These are phyloP conservation scores for Palythoa grandiflora DNA, from an alignment of 92 coral and sea anemone species.

Conservation along the genomic window DNA sequence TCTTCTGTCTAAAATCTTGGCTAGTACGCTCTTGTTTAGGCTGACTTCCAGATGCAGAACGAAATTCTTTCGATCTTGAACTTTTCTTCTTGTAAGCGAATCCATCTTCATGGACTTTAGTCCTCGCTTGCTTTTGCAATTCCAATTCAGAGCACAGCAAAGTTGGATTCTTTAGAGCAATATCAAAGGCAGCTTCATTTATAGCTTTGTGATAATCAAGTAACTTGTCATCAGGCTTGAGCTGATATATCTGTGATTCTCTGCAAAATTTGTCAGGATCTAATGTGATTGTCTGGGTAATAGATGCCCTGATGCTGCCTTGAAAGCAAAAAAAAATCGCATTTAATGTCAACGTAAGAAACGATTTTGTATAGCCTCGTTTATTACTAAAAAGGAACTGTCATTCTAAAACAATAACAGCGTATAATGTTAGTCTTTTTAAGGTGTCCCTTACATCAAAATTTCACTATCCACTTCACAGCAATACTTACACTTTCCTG, in stretches of 20 bases:
- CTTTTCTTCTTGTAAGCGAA: constrained; percentile 17
- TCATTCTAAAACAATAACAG: constrained; percentile 39
- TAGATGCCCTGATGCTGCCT: constrained; percentile 41
- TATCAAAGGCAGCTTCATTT: constrained; percentile 54
- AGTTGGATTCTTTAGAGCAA: constrained; percentile 61
- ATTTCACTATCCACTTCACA: constrained; percentile 37
- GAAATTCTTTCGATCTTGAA: constrained; percentile 45
- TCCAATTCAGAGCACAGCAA: constrained; percentile 53
- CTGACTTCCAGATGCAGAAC: constrained; percentile 31
- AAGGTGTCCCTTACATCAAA: constrained; percentile 43
- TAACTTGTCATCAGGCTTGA: constrained; percentile 32
- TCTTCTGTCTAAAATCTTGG: constrained; percentile 57
- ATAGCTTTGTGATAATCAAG: constrained; percentile 50
- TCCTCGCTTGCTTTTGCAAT: constrained; percentile 53
- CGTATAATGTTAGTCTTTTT: constrained; percentile 41
- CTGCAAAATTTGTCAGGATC: constrained; percentile 35
- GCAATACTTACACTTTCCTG: constrained; percentile 30
- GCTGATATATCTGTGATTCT: constrained; percentile 33
- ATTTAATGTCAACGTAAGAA: constrained; percentile 19
- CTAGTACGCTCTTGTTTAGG: constrained; percentile 31
- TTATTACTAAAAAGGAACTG: constrained; percentile 32
- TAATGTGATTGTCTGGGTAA: constrained; percentile 38
- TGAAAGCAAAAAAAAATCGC: constrained; percentile 28
- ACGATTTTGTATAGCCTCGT: constrained; percentile 16
- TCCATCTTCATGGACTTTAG: constrained; percentile 52